Evolutionary conservation across 1,140 invertebrate genomes (phyloP).

Genomic region (Kradibia gibbosae): DNA sequence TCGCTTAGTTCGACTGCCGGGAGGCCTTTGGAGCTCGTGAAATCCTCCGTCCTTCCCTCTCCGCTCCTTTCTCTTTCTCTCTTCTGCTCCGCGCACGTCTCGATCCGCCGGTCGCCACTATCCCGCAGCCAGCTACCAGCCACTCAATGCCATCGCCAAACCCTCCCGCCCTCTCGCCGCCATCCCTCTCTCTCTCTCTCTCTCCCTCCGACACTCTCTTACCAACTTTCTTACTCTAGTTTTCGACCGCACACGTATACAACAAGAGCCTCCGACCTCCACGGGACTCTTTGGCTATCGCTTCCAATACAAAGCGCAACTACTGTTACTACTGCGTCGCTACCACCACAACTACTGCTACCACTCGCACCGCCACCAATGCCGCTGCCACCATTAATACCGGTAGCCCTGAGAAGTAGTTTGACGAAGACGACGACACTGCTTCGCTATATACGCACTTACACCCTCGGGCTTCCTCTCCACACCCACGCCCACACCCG

Average conservation of each 20-base stretch:
- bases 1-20: constrained; percentile 6
- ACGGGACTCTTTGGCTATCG: not conserved
- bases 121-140: constrained; percentile 41
- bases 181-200: constrained; percentile 20
- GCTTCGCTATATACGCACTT: too few species aligned
- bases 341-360: not conserved
- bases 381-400: too few species aligned
- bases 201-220: constrained; percentile 29
- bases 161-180: not conserved
- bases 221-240: constrained; percentile 40
- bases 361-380: too few species aligned
- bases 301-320: too few species aligned
- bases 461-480: not conserved
- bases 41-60: constrained; percentile 38
- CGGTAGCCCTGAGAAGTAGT: constrained; percentile 25
- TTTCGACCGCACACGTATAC: constrained; percentile 51
- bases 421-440: constrained; percentile 23
- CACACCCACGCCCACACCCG: constrained; percentile 51
- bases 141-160: constrained; percentile 18
- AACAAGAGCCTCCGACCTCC: not conserved
- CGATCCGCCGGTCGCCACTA: constrained; percentile 44
- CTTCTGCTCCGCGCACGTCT: constrained; percentile 45
- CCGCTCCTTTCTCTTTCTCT: not conserved
- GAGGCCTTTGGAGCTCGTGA: constrained; percentile 20
- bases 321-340: constrained; percentile 34